Base-by-base conservation (phyloP, 64 coral and sea anemone species). In the Montipora foliosa region DNA sequence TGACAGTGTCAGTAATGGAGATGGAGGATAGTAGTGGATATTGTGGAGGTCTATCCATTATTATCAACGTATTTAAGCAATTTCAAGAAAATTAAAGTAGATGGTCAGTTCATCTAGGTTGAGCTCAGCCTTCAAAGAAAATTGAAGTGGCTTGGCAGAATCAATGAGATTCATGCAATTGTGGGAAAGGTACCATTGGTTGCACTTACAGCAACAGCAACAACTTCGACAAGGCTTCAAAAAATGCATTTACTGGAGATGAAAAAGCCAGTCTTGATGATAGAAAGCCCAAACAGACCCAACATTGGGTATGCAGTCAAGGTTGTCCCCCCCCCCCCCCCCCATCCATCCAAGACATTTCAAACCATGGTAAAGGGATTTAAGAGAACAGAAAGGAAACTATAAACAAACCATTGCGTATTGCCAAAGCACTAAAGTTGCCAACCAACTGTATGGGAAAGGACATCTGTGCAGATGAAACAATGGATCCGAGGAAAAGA, bases 151-250 rank as follows among this genome's bases (percentile, higher is more conserved):
- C 78, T 91, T 74, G 10, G 61, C 7, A 59, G 89, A 61, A 90
- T 90, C 10, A 90, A 91, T 74, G 78, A 91, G 46, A 91, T 91
- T 45, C 78, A 66, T 44, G 69, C 78, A 81, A 25, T 91, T 47
- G 78, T 55, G 37, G 61, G 62, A 10, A 74, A 82, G 24, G 60
- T 91, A 72, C 89, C 78, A 14, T 8, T 91, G 2, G 7, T 82
- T 73, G 77, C 89, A 7, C 45, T 81, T 14, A 91, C 89, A 81
- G 89, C 89, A 64, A 91, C 89, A 58, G 89, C 89, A 21, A 91
- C 89, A 49, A 82, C 48, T 11, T 17, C 79, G 37, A 91, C 78
- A 72, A 91, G 52, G 81, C 48, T 11, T 17, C 89, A 44, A 91
- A 78, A 72, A 91, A 74, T 77, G 29, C 67, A 20, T 17, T 61